phyloP scores from a whole-genome alignment of 2,797 vertebrate genomes.

The Ceryle rudis region DNA sequence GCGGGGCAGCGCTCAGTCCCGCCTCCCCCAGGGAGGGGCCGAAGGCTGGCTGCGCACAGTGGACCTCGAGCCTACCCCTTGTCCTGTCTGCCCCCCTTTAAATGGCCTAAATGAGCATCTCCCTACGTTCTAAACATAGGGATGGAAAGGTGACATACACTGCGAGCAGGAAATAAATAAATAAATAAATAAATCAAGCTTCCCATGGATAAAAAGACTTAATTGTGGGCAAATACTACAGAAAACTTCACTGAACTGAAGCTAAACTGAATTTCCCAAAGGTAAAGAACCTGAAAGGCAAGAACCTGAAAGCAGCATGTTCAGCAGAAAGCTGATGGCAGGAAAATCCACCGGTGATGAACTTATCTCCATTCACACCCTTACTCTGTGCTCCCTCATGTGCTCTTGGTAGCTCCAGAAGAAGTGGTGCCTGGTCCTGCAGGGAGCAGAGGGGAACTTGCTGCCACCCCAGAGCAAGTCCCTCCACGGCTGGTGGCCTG shows the following conservation, averaged over 20 bases:
- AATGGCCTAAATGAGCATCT: background rate
- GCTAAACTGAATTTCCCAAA: background rate
- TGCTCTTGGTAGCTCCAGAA: too few species aligned
- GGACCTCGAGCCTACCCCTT: rapidly evolving
- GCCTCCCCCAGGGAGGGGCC: rapidly evolving
- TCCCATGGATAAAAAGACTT: background rate
- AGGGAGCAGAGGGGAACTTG: rapidly evolving
- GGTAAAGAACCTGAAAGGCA: too few species aligned
- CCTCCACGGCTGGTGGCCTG: background rate
- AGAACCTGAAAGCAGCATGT: background rate
- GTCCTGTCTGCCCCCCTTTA: rapidly evolving
- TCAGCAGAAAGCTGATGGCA: rapidly evolving
- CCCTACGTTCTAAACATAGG: rapidly evolving
- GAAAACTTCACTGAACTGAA: background rate
- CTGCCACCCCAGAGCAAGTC: background rate
- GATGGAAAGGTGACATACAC: rapidly evolving
- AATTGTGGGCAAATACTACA: background rate
- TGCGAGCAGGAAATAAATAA: too few species aligned
- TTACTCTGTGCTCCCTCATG: rapidly evolving
- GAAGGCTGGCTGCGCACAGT: rapidly evolving
- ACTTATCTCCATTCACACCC: background rate
- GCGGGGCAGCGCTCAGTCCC: rapidly evolving
- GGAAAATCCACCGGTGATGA: background rate
- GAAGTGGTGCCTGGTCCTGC: rapidly evolving
- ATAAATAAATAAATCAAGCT: rapidly evolving